Percentiles rank a stretch among this genome's conserved stretches.
Conservation (phyloP, 2,888 invertebrate species). For the Acanthosepion lycidas region DNA sequence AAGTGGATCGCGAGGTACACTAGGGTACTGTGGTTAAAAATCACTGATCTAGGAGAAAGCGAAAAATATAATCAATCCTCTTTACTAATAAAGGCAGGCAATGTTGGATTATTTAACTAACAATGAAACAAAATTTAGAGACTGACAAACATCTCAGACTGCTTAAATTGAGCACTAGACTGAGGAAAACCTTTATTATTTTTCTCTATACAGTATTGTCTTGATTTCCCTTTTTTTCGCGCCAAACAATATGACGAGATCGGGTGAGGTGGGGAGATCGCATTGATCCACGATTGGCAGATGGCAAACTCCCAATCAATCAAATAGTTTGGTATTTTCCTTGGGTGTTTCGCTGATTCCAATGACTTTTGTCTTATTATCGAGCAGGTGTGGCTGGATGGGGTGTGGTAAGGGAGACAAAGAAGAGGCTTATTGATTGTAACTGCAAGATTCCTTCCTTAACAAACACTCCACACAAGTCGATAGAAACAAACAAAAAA, state of each 20-base stretch:
- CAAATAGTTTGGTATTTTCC: background rate
- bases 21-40: too few relatives aligned
- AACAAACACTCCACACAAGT: background rate
- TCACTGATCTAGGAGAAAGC: too few relatives aligned
- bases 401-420: background rate
- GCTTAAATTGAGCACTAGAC: too few relatives aligned
- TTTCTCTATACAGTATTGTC: background rate
- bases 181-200: background rate
- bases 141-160: too few relatives aligned
- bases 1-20: too few relatives aligned
- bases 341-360: conserved; percentile 1
- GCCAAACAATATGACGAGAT: background rate
- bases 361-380: background rate
- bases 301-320: conserved; percentile 23
- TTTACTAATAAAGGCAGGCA: too few relatives aligned
- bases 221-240: background rate
- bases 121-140: too few relatives aligned
- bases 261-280: background rate
- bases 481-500: background rate
- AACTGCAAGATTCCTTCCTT: background rate
- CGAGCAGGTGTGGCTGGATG: background rate
- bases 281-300: background rate
- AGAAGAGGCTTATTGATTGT: background rate
- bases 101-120: too few relatives aligned
- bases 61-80: too few relatives aligned